Evolutionary conservation across 2,113 vertebrate genomes (phyloP).

Genomic region (Zapornia atra): DNA sequence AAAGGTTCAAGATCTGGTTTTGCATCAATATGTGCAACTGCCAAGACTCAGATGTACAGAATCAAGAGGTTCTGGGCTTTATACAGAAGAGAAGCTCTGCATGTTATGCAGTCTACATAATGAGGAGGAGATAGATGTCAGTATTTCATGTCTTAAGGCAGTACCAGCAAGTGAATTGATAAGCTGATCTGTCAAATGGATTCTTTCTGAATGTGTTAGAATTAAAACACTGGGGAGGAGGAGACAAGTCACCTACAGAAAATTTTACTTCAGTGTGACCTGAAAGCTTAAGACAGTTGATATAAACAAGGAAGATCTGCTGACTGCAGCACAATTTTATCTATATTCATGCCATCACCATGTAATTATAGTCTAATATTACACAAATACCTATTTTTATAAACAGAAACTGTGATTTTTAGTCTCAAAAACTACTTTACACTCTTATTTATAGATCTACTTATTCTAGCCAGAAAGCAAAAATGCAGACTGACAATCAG

Average conservation of each 20-base stretch:
- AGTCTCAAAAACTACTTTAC: not conserved
- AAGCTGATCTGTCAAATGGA: not conserved
- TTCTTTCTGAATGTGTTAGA: not conserved
- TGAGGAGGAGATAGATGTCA: accelerated
- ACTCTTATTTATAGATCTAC: not conserved
- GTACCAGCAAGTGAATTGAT: accelerated
- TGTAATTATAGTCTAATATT: not conserved
- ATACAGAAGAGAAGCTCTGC: accelerated
- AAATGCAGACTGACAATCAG: not conserved
- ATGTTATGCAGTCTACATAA: not conserved
- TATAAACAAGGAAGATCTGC: not conserved
- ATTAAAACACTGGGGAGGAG: not conserved
- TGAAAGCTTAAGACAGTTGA: not conserved
- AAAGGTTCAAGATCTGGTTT: not conserved
- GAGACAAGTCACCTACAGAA: not conserved
- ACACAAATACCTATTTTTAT: not conserved
- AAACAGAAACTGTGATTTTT: not conserved
- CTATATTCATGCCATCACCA: accelerated
- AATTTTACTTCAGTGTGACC: not conserved
- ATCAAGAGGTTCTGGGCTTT: not conserved
- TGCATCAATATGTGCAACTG: not conserved
- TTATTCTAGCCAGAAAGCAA: not conserved
- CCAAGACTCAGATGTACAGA: not conserved
- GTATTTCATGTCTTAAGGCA: not conserved
- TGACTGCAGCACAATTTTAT: not conserved